These are phyloP conservation scores for Melitaea cinxia DNA, from an alignment of 1,140 invertebrate genomes.

Conservation along the genomic window DNA sequence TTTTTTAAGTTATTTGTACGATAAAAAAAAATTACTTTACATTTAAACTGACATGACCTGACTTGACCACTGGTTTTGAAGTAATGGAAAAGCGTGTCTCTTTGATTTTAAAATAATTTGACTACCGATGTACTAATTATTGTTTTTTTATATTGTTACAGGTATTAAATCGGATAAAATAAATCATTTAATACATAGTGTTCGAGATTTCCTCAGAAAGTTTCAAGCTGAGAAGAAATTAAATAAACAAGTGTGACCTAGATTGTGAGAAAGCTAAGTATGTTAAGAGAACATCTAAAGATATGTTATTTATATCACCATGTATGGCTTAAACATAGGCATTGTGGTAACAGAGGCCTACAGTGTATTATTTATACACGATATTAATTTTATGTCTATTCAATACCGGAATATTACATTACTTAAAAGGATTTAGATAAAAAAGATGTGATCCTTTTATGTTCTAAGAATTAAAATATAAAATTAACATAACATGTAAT, in stretches of 20 bases:
- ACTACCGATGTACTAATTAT: not conserved
- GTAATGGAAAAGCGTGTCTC: too few species aligned
- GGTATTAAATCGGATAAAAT: not conserved
- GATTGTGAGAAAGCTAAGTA: conserved; percentile 13
- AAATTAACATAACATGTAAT: too few species aligned
- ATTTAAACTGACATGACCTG: too few species aligned
- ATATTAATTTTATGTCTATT: too few species aligned
- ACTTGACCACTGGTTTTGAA: too few species aligned
- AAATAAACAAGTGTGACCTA: conserved; percentile 19
- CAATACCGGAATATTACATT: not conserved
- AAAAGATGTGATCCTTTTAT: too few species aligned
- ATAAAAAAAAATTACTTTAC: too few species aligned
- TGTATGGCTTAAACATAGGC: not conserved
- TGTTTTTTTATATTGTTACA: not conserved
- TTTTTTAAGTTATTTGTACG: too few species aligned
- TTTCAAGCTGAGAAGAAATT: conserved; percentile 10
- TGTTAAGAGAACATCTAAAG: conserved; percentile 5
- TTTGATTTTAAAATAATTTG: too few species aligned
- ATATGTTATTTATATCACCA: not conserved
- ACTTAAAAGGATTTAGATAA: too few species aligned
- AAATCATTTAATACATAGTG: not conserved
- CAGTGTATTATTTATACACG: too few species aligned
- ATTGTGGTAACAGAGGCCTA: not conserved
- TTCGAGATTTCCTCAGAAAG: conserved; percentile 15
- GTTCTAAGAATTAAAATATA: too few species aligned